Evolutionary conservation across 2,888 invertebrate genomes (phyloP).

Genomic region (Cryptocephalus primarius): DNA sequence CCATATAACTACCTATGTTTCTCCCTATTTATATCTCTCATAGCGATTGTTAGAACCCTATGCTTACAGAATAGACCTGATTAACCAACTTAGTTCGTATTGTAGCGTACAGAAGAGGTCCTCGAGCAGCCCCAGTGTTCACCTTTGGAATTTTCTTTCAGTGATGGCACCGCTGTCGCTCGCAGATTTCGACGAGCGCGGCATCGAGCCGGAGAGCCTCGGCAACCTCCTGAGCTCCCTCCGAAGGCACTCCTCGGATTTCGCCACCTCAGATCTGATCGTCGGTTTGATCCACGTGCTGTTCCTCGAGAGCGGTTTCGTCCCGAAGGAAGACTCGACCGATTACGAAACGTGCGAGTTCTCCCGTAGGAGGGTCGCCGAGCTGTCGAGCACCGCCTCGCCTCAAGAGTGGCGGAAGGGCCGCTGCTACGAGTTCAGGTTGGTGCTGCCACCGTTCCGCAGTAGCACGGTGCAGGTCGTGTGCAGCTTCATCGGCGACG

Average conservation of each 20-base stretch:
- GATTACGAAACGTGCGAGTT: conserved; percentile 17
- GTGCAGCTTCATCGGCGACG: conserved; percentile 17
- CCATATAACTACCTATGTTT: too few species aligned
- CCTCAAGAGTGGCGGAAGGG: conserved; percentile 23
- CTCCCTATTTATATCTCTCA: too few species aligned
- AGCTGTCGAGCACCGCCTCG: conserved; percentile 16
- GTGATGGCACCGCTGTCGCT: conserved; percentile 29
- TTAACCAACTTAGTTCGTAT: too few species aligned
- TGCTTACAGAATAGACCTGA: too few species aligned
- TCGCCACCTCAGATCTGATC: conserved; percentile 24
- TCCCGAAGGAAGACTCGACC: conserved; percentile 20
- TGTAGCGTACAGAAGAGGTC: too few species aligned
- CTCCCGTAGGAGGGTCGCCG: conserved; percentile 21
- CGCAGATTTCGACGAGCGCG: background rate
- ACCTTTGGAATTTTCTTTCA: conserved; percentile 20
- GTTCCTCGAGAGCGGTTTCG: conserved; percentile 34
- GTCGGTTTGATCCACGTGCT: conserved; percentile 31
- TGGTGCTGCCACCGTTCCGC: conserved; percentile 21
- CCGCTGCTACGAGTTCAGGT: conserved; percentile 19
- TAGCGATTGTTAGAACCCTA: too few species aligned
- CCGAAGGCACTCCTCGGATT: conserved; percentile 7
- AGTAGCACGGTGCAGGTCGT: conserved; percentile 4
- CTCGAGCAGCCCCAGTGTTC: too few species aligned
- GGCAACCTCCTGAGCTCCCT: conserved; percentile 21
- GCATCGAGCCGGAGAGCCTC: conserved; percentile 22